Base-by-base conservation (phyloP, 2,797 vertebrate genomes). In the Paguma larvata region DNA sequence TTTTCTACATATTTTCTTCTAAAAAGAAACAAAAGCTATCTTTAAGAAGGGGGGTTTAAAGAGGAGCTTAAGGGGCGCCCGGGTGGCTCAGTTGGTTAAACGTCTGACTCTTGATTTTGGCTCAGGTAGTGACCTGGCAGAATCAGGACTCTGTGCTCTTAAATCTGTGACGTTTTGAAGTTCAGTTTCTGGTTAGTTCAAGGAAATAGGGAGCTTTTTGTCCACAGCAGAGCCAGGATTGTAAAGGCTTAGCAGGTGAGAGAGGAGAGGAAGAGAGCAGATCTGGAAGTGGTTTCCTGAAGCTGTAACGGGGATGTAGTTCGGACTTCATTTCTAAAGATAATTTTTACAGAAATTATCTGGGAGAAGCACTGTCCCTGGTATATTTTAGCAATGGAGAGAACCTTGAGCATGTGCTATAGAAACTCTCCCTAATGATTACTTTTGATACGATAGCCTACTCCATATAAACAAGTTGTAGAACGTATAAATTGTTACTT, bases 21-120 rank as follows among this genome's bases (percentile, higher is more conserved):
- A 46, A 65, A 97, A 90, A 62, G 38, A 85, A 51, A 73, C 41
- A 79, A 56, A 70, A 82, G 7, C 5, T 48, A 32, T 84, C 91
- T 94, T 91, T 68, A 91, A 95, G 67, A 75, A 95, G 30, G 23
- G 27, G 72, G 6, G 38, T 62, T 97, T 97, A 97, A 92, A 89
- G 77, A 34, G 68, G 48, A 92, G 6, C 13, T 88, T 82, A 88
- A 85, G 56, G 56, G 56, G 21, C 19, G 8, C 56, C 56, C 23
- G 56, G 56, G 8, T 59, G 51, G 51, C 15, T 13, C 16, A 53
- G 15, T 53, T 53, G 51, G 51, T 53, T 51, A 51, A 51, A 51
- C 48, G 4, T 51, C 48, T 51, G 53, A 56, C 53, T 19, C 53
- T 3, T 59, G 21, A 23, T 59, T 59, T 59, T 21, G 23, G 56